A percentile compares a stretch with the other conserved stretches of the same genome.
These are phyloP conservation scores for Notiomystis cincta DNA, from an alignment of 2,113 vertebrate species.

Conservation along the genomic window DNA sequence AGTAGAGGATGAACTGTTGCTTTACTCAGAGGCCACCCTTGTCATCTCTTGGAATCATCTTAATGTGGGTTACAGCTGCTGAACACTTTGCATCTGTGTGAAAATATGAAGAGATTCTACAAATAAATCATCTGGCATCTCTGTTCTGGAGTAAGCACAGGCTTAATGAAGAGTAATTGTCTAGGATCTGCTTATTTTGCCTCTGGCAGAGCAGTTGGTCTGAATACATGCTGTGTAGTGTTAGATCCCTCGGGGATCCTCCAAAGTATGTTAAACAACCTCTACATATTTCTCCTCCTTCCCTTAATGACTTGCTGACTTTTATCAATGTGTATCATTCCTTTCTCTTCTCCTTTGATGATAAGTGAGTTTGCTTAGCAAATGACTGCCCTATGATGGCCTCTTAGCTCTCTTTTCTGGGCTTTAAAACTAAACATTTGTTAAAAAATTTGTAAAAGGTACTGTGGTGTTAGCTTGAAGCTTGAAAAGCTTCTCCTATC, in stretches of 20 bases:
- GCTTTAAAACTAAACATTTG: conserved; percentile 5
- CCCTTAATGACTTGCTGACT: not conserved
- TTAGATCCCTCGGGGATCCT: not conserved
- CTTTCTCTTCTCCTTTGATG: conserved; percentile 8
- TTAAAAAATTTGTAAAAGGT: not conserved
- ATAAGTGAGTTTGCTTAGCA: conserved; percentile 30
- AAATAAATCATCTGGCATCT: not conserved
- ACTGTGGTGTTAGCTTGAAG: not conserved
- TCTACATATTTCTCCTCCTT: not conserved
- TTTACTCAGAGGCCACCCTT: not conserved
- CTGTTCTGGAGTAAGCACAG: not conserved
- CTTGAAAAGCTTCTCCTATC: not conserved
- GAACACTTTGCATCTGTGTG: not conserved
- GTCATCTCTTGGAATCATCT: not conserved
- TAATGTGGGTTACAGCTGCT: not conserved
- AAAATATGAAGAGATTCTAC: not conserved
- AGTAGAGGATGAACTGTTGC: not conserved
- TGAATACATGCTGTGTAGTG: not conserved
- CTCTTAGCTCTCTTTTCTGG: not conserved
- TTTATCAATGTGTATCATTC: not conserved
- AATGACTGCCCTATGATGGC: not conserved
- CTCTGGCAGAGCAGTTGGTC: not conserved
- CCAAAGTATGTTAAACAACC: not conserved
- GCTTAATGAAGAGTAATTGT: not conserved
- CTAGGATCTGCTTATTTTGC: not conserved